phyloP scores from a whole-genome alignment of 2,113 vertebrate genomes.

The Corvus cornix region DNA sequence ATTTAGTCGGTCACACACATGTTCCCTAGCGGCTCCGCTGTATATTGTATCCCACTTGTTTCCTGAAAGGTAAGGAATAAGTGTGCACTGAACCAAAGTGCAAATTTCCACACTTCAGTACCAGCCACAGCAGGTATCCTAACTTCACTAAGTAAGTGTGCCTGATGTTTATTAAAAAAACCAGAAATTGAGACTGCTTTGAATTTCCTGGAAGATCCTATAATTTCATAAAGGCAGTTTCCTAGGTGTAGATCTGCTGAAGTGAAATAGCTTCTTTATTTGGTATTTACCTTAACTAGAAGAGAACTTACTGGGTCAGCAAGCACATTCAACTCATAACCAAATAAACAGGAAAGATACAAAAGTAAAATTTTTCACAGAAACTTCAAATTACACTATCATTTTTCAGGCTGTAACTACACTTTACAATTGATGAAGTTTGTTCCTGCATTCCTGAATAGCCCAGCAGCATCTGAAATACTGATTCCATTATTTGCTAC shows the following conservation, averaged over 20 bases:
- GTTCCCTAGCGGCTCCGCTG: slow-evolving; percentile 84
- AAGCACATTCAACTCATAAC: slow-evolving; percentile 12
- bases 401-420: neutral
- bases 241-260: neutral
- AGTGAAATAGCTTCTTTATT: slow-evolving; percentile 27
- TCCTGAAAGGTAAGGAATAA: slow-evolving; percentile 72
- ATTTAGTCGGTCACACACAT: slow-evolving; percentile 89
- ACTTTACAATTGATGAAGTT: neutral
- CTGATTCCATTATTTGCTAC: neutral
- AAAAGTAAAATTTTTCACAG: neutral
- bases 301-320: slow-evolving; percentile 32
- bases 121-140: slow-evolving; percentile 20
- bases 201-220: slow-evolving; percentile 52
- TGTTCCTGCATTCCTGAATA: neutral
- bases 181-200: neutral
- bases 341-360: neutral
- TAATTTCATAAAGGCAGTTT: neutral
- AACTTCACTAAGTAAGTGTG: slow-evolving; percentile 8
- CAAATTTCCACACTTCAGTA: slow-evolving; percentile 15
- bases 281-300: neutral
- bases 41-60: slow-evolving; percentile 89
- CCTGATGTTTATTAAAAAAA: slow-evolving; percentile 8
- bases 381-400: neutral
- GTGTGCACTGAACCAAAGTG: slow-evolving; percentile 8
- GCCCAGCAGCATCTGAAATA: neutral